Conservation (phyloP, 2,888 invertebrate genomes). For the Cephonodes hylas region DNA sequence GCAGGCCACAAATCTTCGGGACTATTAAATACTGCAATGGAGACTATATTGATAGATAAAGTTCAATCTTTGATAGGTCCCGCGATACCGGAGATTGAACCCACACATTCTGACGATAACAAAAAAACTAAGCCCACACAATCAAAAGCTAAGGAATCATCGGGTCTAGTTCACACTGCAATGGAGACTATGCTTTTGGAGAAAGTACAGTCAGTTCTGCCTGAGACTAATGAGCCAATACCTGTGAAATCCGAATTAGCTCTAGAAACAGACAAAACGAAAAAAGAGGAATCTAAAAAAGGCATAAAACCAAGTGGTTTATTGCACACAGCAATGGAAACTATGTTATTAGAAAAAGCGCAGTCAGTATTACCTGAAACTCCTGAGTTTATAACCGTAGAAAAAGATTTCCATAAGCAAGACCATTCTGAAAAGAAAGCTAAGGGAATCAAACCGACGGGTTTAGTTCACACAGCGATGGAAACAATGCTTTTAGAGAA, state of each 20-base stretch:
- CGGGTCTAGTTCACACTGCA: conserved; percentile 46
- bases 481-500: conserved; percentile 76
- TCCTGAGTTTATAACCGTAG: neutral
- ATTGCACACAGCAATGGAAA: conserved; percentile 71
- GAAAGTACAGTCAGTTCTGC: conserved; percentile 55
- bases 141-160: conserved; percentile 21
- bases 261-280: neutral
- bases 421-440: neutral
- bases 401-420: neutral
- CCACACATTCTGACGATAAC: conserved; percentile 22
- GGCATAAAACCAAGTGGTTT: conserved; percentile 45
- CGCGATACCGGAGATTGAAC: conserved; percentile 39
- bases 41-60: conserved; percentile 59
- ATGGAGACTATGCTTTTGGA: conserved; percentile 77
- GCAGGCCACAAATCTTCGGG: conserved; percentile 25
- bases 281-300: neutral
- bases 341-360: conserved; percentile 74
- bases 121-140: conserved; percentile 22
- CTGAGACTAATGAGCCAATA: conserved; percentile 21
- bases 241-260: conserved; percentile 13
- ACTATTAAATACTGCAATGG: conserved; percentile 47
- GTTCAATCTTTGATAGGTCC: conserved; percentile 63
- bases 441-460: conserved; percentile 33
- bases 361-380: conserved; percentile 42
- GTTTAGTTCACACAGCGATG: conserved; percentile 69